Percentiles rank a stretch among this genome's conserved stretches.
Conservation (phyloP, 2,113 vertebrate genomes). For the Heloderma charlesbogerti region DNA sequence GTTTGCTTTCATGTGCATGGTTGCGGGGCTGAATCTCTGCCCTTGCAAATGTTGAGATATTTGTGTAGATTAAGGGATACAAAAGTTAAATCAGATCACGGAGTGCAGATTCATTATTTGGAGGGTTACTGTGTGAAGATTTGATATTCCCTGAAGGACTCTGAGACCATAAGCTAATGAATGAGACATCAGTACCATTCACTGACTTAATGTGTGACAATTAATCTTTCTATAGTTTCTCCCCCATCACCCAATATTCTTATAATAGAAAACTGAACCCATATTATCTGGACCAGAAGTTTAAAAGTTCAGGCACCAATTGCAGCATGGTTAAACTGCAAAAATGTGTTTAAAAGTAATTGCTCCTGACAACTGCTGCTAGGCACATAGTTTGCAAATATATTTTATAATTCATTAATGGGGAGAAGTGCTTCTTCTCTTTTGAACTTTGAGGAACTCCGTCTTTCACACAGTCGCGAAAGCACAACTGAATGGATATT, state of each 20-base stretch:
- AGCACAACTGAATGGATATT: neutral
- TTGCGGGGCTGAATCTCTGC: neutral
- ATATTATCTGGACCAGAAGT: conserved; percentile 44
- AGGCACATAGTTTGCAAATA: conserved; percentile 57
- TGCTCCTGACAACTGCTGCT: conserved; percentile 62
- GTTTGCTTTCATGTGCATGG: neutral
- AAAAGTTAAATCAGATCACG: conserved; percentile 27
- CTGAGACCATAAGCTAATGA: conserved; percentile 47
- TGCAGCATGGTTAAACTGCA: conserved; percentile 57
- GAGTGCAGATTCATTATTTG: conserved; percentile 16
- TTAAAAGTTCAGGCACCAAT: conserved; percentile 63
- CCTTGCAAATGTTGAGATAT: conserved; percentile 7
- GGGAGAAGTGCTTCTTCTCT: conserved; percentile 18
- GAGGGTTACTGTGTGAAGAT: conserved; percentile 17
- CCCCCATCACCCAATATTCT: conserved; percentile 32
- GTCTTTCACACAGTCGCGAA: neutral
- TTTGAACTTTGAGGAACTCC: conserved; percentile 44
- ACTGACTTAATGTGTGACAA: conserved; percentile 49
- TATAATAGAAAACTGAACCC: conserved; percentile 39
- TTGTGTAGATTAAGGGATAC: neutral
- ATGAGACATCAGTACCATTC: conserved; percentile 37
- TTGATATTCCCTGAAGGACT: conserved; percentile 31
- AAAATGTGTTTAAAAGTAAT: conserved; percentile 65
- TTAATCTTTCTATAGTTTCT: conserved; percentile 49
- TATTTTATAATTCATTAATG: conserved; percentile 45